phyloP scores from a whole-genome alignment of 2,113 vertebrate genomes.

The Coracopsis vasa region DNA sequence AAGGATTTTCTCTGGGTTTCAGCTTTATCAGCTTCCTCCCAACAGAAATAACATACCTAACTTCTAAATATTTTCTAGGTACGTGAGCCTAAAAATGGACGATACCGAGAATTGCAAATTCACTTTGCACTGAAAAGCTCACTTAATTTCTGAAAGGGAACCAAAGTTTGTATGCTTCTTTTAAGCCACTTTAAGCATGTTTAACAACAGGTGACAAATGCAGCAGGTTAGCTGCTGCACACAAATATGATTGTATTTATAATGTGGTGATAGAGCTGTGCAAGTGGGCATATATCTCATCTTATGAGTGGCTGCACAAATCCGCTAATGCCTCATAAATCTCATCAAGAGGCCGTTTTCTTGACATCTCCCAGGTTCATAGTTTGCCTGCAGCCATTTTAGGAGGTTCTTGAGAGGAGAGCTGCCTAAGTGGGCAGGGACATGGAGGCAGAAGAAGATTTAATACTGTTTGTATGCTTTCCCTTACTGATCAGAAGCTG shows the following conservation, averaged over 20 bases:
- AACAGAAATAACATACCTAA: not conserved
- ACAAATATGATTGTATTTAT: not conserved
- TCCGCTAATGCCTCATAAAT: not conserved
- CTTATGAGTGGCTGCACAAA: not conserved
- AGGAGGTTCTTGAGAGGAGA: not conserved
- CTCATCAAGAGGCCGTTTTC: not conserved
- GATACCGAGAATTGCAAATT: not conserved
- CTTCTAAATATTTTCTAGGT: not conserved
- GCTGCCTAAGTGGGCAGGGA: not conserved
- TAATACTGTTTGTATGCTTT: not conserved
- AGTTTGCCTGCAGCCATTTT: not conserved
- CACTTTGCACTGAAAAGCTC: not conserved
- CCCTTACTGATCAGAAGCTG: not conserved
- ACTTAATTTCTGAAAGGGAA: not conserved
- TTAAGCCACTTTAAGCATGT: not conserved
- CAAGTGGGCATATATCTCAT: not conserved
- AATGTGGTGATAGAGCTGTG: not conserved
- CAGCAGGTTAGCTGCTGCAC: not conserved
- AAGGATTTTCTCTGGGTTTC: not conserved
- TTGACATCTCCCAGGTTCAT: not conserved
- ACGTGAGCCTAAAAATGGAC: not conserved
- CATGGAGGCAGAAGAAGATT: not conserved
- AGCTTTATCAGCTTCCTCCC: not conserved
- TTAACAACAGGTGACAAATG: not conserved
- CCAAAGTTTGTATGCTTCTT: not conserved